Evolutionary conservation across 2,797 vertebrate genomes (phyloP).

Genomic region (Rhinatrema bivittatum): DNA sequence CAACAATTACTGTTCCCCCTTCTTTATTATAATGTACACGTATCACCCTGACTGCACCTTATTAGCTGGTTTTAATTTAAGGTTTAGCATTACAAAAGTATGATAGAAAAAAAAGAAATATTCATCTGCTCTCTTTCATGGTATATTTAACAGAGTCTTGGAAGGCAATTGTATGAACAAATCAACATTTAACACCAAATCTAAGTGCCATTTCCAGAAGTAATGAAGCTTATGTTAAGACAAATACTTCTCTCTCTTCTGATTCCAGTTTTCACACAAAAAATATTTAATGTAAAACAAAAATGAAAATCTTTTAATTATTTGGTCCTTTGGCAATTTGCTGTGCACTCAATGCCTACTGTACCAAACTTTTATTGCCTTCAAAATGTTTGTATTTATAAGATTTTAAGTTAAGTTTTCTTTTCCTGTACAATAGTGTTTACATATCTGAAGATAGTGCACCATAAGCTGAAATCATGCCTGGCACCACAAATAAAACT

Average conservation of each 20-base stretch:
- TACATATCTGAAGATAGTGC: conserved; percentile 41
- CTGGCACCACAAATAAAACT: conserved; percentile 57
- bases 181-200: conserved; percentile 49
- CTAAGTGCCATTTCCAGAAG: conserved; percentile 50
- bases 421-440: conserved; percentile 40
- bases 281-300: conserved; percentile 37
- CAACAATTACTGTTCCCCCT: conserved; percentile 20
- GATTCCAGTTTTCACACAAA: conserved; percentile 57
- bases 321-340: conserved; percentile 89
- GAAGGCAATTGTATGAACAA: conserved; percentile 49
- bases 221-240: conserved; percentile 52
- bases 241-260: conserved; percentile 41
- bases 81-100: conserved; percentile 60
- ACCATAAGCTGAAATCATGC: conserved; percentile 59
- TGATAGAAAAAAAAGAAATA: conserved; percentile 56
- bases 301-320: conserved; percentile 43
- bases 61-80: conserved; percentile 54
- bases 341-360: conserved; percentile 71
- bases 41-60: conserved; percentile 53
- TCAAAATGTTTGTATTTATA: conserved; percentile 56
- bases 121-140: conserved; percentile 45
- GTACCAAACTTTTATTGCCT: conserved; percentile 74
- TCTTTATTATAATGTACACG: conserved; percentile 49
- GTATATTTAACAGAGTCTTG: conserved; percentile 44
- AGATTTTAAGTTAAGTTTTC: conserved; percentile 45